Base-by-base conservation (phyloP, 2,113 vertebrate genomes). In the Zapornia atra region DNA sequence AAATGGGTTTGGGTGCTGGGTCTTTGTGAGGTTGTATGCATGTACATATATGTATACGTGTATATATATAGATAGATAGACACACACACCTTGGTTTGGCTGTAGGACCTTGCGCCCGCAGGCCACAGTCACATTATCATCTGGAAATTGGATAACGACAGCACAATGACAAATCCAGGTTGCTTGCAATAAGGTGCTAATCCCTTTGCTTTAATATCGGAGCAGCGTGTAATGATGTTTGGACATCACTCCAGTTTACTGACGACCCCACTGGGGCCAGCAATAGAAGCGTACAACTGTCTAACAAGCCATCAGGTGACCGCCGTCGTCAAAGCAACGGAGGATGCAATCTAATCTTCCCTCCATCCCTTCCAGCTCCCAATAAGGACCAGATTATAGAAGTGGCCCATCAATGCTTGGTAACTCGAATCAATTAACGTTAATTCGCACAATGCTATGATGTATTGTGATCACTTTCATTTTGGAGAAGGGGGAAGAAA, bases 91-190 rank as follows among this genome's bases (percentile, higher is more conserved):
- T 97, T 95, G 96, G 96, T 98, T 98, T 98, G 96, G 97, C 97
- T 98, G 98, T 90, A 97, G 98, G 98, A 98, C 97, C 97, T 97
- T 72, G 44, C 92, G 97, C 98, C 99, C 97, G 94, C 97, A 98
- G 99, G 98, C 98, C 98, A 98, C 94, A 97, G 98, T 98, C 97
- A 97, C 98, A 99, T 99, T 99, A 99, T 98, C 93, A 95, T 98
- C 97, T 98, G 98, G 98, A 99, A 99, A 99, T 99, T 99, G 98
- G 99, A 99, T 99, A 99, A 99, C 98, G 98, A 99, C 97, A 99
- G 98, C 98, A 99, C 99, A 99, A 99, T 99, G 99, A 99, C 99
- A 99, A 99, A 99, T 99, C 99, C 99, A 98, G 98, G 98, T 99
- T 99, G 98, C 98, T 98, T 97, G 99, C 99, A 99, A 99, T 99